Evolutionary conservation across 1,140 invertebrate species (phyloP), one percentile per base, ranked within the genome.

Genomic region (Drosophila insularis): DNA sequence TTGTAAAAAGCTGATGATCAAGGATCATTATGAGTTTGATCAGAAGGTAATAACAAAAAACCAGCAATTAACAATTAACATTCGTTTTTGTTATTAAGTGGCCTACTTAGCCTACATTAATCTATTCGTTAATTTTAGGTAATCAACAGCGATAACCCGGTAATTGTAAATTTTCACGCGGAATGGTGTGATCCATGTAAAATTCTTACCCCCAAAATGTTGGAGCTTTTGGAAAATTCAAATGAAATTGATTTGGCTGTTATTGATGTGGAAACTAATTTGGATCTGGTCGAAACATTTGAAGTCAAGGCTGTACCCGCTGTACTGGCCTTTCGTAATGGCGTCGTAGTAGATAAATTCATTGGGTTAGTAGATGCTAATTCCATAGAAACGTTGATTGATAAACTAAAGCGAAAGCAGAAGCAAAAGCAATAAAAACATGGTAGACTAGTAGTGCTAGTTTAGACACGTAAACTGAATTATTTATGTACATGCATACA

Each of bases 161-260:
- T 97, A 6, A 96, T 97, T 91, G 96, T 97, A 2, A 97, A 97
- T 91, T 97, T 97, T 89, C 96, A 97, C 81, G 96, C 96, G 4
- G 96, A 97, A 74, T 99, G 98, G 98, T 95, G 98, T 92, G 97
- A 98, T 85, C 98, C 98, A 0, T 99, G 98, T 92, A 98, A 98
- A 92, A 95, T 98, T 64, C 93, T 99, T 2, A 98, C 96, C 11
- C 98, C 98, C 11, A 96, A 98, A 91, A 93, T 99, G 79, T 96
- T 97, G 90, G 95, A 96, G 79, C 91, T 98, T 3, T 93, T 99
- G 21, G 95, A 95, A 66, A 95, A 95, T 11, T 94, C 96, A 61
- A 94, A 95, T 7, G 94, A 96, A 60, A 93, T 99, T 46, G 94
- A 98, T 92, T 93, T 99, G 74, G 98, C 98, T 4, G 96, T 98